Evolutionary conservation across 2,113 vertebrate species (phyloP).

Genomic region (human (Homo sapiens)): GRCh38 chr19:52032501-52033000

Average conservation of each 20-base stretch:
- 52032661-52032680: too few relatives aligned
- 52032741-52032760: background rate
- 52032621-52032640: too few relatives aligned
- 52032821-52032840: slow-evolving; percentile 49
- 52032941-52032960: background rate
- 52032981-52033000: background rate
- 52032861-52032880: slow-evolving; percentile 52
- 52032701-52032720: too few relatives aligned
- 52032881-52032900: background rate
- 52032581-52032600: too few relatives aligned
- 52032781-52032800: background rate
- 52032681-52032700: too few relatives aligned
- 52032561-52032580: too few relatives aligned
- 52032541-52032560: too few relatives aligned
- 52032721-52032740: too few relatives aligned
- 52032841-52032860: slow-evolving; percentile 62
- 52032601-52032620: too few relatives aligned
- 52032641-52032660: too few relatives aligned
- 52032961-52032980: background rate
- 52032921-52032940: background rate
- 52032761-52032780: background rate
- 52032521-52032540: too few relatives aligned
- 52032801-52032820: background rate
- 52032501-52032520: too few relatives aligned
- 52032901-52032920: background rate